Conservation (phyloP, 2,113 vertebrate genomes). For the Bufo bufo region DNA sequence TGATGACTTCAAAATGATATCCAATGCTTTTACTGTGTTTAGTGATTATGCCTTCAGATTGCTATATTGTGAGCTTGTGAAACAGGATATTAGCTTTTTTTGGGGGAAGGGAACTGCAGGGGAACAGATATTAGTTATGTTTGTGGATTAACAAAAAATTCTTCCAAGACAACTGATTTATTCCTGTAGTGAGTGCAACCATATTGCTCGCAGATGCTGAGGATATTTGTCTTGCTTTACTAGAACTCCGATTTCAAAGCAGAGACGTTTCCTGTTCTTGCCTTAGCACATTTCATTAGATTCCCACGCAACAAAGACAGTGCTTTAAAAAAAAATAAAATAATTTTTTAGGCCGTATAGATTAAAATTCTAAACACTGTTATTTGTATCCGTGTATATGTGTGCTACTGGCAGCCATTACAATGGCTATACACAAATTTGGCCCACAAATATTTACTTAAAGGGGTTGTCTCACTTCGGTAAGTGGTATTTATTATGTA, state of each 20-base stretch:
- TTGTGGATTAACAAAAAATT: conserved; percentile 33
- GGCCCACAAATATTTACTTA: not conserved
- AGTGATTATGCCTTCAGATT: not conserved
- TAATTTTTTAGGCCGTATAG: not conserved
- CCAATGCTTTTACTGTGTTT: not conserved
- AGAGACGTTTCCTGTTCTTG: conserved; percentile 22
- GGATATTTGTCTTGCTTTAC: conserved; percentile 38
- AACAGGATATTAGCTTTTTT: conserved; percentile 2
- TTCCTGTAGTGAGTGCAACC: conserved; percentile 35
- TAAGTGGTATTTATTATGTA: no score
- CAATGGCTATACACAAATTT: not conserved
- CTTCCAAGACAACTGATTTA: conserved; percentile 39
- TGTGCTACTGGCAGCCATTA: not conserved
- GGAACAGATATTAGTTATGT: not conserved
- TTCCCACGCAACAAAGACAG: conserved; percentile 42
- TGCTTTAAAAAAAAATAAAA: not conserved
- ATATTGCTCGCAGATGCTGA: conserved; percentile 48
- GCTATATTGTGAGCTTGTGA: not conserved
- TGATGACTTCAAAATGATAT: not conserved
- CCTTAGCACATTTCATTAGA: not conserved
- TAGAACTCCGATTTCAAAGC: conserved; percentile 25
- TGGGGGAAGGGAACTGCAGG: not conserved
- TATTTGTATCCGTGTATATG: not conserved
- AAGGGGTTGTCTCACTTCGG: no score
- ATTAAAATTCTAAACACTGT: not conserved